A percentile compares a stretch with the other conserved stretches of the same genome.
Conservation (phyloP, 2,888 invertebrate genomes). For the Eupithecia tripunctaria region DNA sequence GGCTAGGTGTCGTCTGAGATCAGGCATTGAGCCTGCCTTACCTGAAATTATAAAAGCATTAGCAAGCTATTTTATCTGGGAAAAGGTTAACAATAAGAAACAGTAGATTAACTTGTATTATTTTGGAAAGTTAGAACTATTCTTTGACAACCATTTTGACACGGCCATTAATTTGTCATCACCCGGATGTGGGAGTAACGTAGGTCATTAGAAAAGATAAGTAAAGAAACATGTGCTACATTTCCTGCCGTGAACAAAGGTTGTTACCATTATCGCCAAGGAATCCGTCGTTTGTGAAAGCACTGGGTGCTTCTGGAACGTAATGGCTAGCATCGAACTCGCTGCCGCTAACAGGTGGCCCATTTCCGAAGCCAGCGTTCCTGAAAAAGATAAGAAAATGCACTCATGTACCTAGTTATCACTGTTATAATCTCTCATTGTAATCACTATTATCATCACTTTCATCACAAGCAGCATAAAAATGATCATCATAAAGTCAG, state of each 20-base stretch:
- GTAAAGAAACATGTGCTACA: background rate
- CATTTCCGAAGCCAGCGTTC: conserved; percentile 66
- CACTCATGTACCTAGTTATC: background rate
- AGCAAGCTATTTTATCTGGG: background rate
- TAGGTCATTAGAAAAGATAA: background rate
- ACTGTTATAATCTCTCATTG: too few species aligned
- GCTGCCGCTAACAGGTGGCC: conserved; percentile 73
- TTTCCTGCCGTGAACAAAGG: background rate
- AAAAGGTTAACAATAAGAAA: background rate
- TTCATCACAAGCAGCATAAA: too few species aligned
- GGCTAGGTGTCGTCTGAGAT: conserved; percentile 75
- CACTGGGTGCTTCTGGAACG: conserved; percentile 74
- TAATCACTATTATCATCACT: too few species aligned
- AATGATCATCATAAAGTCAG: too few species aligned
- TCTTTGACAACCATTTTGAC: background rate
- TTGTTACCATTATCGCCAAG: conserved; percentile 72
- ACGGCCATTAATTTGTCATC: conserved; percentile 7
- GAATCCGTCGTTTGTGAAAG: conserved; percentile 80
- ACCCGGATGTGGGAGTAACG: background rate
- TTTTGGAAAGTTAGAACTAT: background rate
- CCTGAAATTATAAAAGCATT: conserved; percentile 59
- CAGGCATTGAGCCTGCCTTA: conserved; percentile 82
- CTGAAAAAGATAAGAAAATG: conserved; percentile 49
- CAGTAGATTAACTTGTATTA: background rate
- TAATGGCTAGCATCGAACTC: conserved; percentile 82